Conservation (phyloP, 2,113 vertebrate genomes). For the Suricata suricatta region DNA sequence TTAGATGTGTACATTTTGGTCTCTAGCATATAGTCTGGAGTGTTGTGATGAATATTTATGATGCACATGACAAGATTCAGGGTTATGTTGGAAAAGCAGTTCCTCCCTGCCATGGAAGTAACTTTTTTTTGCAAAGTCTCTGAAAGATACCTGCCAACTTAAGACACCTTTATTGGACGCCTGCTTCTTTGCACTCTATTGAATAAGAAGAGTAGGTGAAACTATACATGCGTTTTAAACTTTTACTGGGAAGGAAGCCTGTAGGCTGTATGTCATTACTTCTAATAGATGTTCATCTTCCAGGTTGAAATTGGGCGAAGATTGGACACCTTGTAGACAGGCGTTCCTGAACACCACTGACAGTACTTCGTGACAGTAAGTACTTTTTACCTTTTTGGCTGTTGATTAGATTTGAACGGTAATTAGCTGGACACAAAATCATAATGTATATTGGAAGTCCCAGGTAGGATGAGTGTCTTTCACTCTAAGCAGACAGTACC, state of each 20-base stretch:
- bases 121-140: slow-evolving; percentile 26
- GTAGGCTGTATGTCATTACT: background rate
- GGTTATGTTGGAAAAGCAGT: slow-evolving; percentile 22
- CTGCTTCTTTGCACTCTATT: background rate
- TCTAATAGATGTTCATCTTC: slow-evolving; percentile 59
- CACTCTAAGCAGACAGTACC: background rate
- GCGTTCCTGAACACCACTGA: background rate
- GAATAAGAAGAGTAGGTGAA: background rate
- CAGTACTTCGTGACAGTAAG: slow-evolving; percentile 70
- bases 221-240: background rate
- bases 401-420: background rate
- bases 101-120: background rate
- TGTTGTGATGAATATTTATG: slow-evolving; percentile 42
- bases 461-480: background rate
- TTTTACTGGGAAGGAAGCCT: slow-evolving; percentile 15
- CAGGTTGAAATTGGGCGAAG: slow-evolving; percentile 49
- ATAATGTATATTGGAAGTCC: background rate
- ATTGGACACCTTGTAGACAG: background rate
- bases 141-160: slow-evolving; percentile 30
- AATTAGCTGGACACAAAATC: background rate
- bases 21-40: background rate
- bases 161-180: slow-evolving; percentile 7
- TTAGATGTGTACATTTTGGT: background rate
- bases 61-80: slow-evolving; percentile 12
- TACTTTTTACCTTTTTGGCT: slow-evolving; percentile 1